Conservation (phyloP, 2,113 vertebrate species). For the Aleadryas rufinucha region DNA sequence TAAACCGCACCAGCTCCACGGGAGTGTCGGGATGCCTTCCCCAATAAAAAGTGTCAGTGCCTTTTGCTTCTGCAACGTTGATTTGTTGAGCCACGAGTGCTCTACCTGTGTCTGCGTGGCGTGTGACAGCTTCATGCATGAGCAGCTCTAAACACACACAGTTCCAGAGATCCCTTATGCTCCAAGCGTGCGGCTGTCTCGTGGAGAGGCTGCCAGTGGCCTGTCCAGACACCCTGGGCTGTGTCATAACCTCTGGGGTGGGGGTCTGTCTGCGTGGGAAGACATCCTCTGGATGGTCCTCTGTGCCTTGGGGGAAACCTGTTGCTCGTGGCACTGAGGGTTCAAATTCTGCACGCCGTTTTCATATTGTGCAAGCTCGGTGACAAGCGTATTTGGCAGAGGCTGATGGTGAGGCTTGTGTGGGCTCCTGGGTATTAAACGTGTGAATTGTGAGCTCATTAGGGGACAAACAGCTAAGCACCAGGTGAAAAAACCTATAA, state of each 20-base stretch:
- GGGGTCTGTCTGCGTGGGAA: neutral
- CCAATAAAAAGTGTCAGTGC: slow-evolving; percentile 2
- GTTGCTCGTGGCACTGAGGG: rapidly evolving
- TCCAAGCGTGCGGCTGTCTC: neutral
- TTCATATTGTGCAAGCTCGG: neutral
- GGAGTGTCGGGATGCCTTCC: neutral
- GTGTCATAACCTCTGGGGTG: neutral
- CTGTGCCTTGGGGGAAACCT: neutral
- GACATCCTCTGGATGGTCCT: neutral
- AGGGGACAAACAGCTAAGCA: neutral
- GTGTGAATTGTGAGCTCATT: neutral
- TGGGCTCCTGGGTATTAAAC: neutral
- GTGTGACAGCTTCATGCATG: slow-evolving; percentile 22
- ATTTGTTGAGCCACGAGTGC: neutral
- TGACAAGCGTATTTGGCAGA: neutral
- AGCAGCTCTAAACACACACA: neutral
- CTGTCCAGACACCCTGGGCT: neutral
- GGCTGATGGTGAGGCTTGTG: neutral
- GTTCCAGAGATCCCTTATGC: neutral
- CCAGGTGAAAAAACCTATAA: neutral
- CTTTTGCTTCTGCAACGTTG: neutral
- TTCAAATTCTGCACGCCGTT: neutral
- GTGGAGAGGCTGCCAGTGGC: neutral
- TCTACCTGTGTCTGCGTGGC: neutral
- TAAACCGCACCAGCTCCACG: neutral